Percentiles rank a stretch among this genome's conserved stretches.
Conservation (phyloP, 92 coral and sea anemone species). For the Porites divaricata region DNA sequence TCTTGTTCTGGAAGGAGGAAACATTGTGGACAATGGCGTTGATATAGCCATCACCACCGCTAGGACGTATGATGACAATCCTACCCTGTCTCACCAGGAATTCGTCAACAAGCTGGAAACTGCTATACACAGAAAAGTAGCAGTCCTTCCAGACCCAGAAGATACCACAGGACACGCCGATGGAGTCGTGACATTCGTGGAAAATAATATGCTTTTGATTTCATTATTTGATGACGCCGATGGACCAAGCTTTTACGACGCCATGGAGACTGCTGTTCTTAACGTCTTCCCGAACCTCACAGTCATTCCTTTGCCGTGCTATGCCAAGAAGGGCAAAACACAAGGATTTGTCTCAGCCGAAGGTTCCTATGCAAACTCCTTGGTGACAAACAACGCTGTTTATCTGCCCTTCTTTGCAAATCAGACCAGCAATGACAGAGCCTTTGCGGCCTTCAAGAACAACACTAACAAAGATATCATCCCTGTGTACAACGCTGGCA, state of each 20-base stretch:
- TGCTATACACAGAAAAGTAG: constrained; percentile 61
- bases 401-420: constrained; percentile 73
- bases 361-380: constrained; percentile 77
- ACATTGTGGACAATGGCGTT: constrained; percentile 74
- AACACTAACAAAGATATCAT: constrained; percentile 71
- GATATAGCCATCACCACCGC: constrained; percentile 65
- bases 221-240: constrained; percentile 60
- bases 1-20: constrained; percentile 70
- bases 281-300: constrained; percentile 61
- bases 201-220: constrained; percentile 63
- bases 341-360: constrained; percentile 64
- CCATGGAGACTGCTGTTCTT: constrained; percentile 56
- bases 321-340: constrained; percentile 34
- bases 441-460: constrained; percentile 57
- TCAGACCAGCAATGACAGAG: constrained; percentile 58
- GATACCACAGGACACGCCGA: constrained; percentile 88
- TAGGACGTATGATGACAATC: constrained; percentile 63
- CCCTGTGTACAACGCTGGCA: constrained; percentile 66
- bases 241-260: constrained; percentile 49
- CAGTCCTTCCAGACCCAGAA: constrained; percentile 66
- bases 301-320: constrained; percentile 69
- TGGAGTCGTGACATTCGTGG: constrained; percentile 78
- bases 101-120: constrained; percentile 49
- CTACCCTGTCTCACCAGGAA: constrained; percentile 9
- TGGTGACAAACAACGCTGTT: constrained; percentile 85